phyloP scores from a whole-genome alignment of 92 coral and sea anemone species.

The Phenganax marumi region DNA sequence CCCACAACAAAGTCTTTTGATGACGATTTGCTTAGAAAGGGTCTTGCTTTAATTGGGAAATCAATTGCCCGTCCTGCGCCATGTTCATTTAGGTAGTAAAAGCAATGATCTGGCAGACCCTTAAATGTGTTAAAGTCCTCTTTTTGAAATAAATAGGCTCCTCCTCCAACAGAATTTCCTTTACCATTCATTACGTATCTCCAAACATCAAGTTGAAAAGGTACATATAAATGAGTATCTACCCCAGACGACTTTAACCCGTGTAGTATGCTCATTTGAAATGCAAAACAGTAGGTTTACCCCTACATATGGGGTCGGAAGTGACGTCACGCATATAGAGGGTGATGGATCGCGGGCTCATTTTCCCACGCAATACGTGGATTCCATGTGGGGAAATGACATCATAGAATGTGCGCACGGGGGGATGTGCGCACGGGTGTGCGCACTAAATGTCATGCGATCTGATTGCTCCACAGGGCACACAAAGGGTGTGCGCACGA shows the following conservation, averaged over 20 bases:
- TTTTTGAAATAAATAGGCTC: neutral
- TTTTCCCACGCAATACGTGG: too few species aligned
- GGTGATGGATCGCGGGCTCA: too few species aligned
- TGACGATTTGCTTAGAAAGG: slow-evolving; percentile 6
- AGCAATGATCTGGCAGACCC: neutral
- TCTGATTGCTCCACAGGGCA: too few species aligned
- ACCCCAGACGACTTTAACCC: slow-evolving; percentile 16
- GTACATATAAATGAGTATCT: slow-evolving; percentile 18
- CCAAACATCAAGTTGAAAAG: slow-evolving; percentile 24
- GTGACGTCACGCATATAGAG: too few species aligned
- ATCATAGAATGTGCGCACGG: too few species aligned
- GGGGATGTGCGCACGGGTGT: too few species aligned
- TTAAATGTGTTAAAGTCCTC: slow-evolving; percentile 9
- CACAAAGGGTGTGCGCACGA: too few species aligned
- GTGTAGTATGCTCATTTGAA: slow-evolving; percentile 4
- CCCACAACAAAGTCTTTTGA: slow-evolving; percentile 22
- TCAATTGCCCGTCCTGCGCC: slow-evolving; percentile 28
- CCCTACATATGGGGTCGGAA: too few species aligned
- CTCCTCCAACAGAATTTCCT: neutral
- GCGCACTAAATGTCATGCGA: too few species aligned
- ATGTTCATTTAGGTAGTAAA: neutral
- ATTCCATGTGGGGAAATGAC: too few species aligned
- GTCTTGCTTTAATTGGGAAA: slow-evolving; percentile 20
- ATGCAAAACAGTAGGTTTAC: neutral
- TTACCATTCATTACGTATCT: slow-evolving; percentile 13